Conservation (phyloP, 2,888 invertebrate genomes). For the Epinotia nisella region DNA sequence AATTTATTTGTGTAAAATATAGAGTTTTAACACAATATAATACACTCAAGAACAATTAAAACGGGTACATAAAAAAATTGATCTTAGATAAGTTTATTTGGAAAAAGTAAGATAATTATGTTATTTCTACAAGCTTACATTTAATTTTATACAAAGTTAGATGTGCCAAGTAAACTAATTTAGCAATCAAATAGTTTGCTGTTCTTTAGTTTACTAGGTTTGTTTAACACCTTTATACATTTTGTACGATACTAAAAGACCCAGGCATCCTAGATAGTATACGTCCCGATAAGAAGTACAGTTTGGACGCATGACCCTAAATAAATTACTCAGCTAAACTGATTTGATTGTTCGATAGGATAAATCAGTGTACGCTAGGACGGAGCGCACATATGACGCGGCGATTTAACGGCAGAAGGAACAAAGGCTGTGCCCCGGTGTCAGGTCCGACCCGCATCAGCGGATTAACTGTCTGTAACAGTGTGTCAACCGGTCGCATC, state of each 20-base stretch:
- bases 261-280: background rate
- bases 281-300: background rate
- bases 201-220: no score
- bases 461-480: constrained; percentile 81
- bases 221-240: no score
- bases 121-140: no score
- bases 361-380: constrained; percentile 48
- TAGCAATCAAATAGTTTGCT: no score
- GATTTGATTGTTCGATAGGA: constrained; percentile 41
- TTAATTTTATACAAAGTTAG: no score
- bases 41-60: no score
- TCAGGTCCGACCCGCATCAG: constrained; percentile 75
- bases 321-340: constrained; percentile 31
- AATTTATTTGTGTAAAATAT: background rate
- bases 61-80: no score
- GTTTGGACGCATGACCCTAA: background rate
- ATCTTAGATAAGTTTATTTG: no score
- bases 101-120: no score
- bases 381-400: constrained; percentile 61
- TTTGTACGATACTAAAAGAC: background rate
- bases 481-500: constrained; percentile 72
- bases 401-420: constrained; percentile 64
- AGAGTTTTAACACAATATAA: no score
- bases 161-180: no score
- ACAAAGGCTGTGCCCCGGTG: constrained; percentile 65